Conservation (phyloP, 2,888 invertebrate species). For the Ormyrus rosae region DNA sequence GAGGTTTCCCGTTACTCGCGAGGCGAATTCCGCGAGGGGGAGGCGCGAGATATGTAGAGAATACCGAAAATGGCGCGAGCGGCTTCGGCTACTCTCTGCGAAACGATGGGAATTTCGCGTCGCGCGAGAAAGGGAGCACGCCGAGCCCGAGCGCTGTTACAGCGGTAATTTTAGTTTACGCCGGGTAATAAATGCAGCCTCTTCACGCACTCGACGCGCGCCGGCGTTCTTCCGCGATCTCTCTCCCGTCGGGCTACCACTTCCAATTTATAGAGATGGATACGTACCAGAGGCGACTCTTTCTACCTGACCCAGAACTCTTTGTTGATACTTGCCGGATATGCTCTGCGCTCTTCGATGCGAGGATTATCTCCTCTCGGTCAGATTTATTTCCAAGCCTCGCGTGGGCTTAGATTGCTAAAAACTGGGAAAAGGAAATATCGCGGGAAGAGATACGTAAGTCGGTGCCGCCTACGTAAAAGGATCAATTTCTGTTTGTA, state of each 20-base stretch:
- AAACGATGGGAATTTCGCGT: slow-evolving; percentile 71
- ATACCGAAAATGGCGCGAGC: slow-evolving; percentile 70
- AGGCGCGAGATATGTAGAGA: slow-evolving; percentile 33
- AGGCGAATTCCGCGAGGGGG: not conserved
- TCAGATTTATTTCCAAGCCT: no score
- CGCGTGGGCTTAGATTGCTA: no score
- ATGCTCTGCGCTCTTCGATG: no score
- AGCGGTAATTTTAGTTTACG: slow-evolving; percentile 72
- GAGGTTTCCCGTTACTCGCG: no score
- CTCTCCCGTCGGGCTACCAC: not conserved
- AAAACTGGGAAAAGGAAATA: no score
- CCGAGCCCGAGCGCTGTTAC: slow-evolving; percentile 58
- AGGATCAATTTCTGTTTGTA: no score
- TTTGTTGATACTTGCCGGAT: slow-evolving; percentile 6
- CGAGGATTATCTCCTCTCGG: no score
- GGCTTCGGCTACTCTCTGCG: slow-evolving; percentile 65
- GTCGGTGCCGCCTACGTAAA: no score
- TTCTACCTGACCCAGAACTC: not conserved
- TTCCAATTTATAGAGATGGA: not conserved
- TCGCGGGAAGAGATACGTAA: no score
- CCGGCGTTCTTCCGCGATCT: slow-evolving; percentile 68
- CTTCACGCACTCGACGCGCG: slow-evolving; percentile 65
- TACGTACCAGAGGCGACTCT: not conserved
- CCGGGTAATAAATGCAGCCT: slow-evolving; percentile 70
- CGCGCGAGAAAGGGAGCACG: slow-evolving; percentile 39